These are phyloP conservation scores for Eupithecia subfuscata DNA, from an alignment of 2,888 invertebrate species.

Conservation along the genomic window DNA sequence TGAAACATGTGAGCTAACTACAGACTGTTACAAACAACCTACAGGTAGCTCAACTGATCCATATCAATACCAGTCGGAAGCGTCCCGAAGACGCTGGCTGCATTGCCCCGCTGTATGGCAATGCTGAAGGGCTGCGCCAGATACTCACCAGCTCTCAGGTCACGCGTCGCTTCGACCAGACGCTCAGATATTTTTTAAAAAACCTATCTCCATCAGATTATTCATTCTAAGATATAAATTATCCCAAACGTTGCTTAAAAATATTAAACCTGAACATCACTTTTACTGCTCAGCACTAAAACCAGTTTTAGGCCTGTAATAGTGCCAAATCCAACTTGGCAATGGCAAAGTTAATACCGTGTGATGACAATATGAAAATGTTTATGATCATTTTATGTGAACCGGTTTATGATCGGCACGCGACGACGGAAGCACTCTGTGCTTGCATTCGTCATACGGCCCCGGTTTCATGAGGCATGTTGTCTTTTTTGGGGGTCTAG, in stretches of 20 bases:
- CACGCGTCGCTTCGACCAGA: too few relatives aligned
- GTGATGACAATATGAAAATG: slow-evolving; percentile 40
- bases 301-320: slow-evolving; percentile 13
- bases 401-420: slow-evolving; percentile 37
- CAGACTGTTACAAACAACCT: too few relatives aligned
- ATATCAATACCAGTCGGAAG: too few relatives aligned
- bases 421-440: slow-evolving; percentile 27
- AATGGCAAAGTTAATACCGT: slow-evolving; percentile 12
- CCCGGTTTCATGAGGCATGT: slow-evolving; percentile 29
- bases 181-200: too few relatives aligned
- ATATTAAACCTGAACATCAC: slow-evolving; percentile 7
- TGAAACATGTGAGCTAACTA: too few relatives aligned
- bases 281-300: slow-evolving; percentile 15
- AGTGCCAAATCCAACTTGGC: slow-evolving; percentile 28
- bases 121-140: too few relatives aligned
- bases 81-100: too few relatives aligned
- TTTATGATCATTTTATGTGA: slow-evolving; percentile 38
- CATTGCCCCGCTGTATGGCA: too few relatives aligned
- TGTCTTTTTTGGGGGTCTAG: not conserved
- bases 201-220: not conserved
- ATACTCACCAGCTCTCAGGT: too few relatives aligned
- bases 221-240: not conserved
- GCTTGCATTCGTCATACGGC: slow-evolving; percentile 34
- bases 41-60: too few relatives aligned
- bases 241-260: slow-evolving; percentile 1